Base-by-base conservation (phyloP, 1,140 invertebrate genomes). In the Pseudomyrmex sp. region DNA sequence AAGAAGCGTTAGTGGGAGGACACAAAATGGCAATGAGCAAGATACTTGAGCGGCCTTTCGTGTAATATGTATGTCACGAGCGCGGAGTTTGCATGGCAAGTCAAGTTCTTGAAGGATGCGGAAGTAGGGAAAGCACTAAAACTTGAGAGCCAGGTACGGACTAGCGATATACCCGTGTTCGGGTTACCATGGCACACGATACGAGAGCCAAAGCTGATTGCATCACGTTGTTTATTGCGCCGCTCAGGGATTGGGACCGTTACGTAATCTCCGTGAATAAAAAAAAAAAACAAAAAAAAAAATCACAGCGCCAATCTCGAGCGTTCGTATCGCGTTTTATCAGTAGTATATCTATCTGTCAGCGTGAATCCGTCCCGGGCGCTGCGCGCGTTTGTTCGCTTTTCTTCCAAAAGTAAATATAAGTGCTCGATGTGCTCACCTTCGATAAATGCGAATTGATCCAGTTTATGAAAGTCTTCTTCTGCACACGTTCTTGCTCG, bases 401-500 rank as follows among this genome's bases (percentile, higher is more conserved):
- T 79, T 69, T 46, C 10, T 4, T 10, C 5, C 5, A 0, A 18
- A 44, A 23, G 15, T n/a, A n/a, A n/a, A 0, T 23, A 18, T 18
- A 15, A 74, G 20, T 20, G 69, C 10, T 48, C 4, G 26, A 48
- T 56, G 44, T 26, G 2, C 63, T 88, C 95, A 99, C 98, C 97
- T 99, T 98, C 89, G 96, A 97, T 90, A 99, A 95, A 95, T 99
- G 98, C 92, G 98, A 99, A 95, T 99, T 99, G 94, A 99, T 99
- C 99, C 99, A 99, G 95, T 99, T 99, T 89, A 99, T 98, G 94
- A 99, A 99, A 76, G 99, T 99, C 93, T 99, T 99, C 96, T 99
- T 99, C 94, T 99, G 99, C 70, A 99, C 98, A 93, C 98, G 96
- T 96, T 99, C 99, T 95, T 99, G 98, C 95, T 99, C 99, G 96